These are phyloP conservation scores for Struthidea cinerea DNA, from an alignment of 2,113 vertebrate genomes.

Conservation along the genomic window DNA sequence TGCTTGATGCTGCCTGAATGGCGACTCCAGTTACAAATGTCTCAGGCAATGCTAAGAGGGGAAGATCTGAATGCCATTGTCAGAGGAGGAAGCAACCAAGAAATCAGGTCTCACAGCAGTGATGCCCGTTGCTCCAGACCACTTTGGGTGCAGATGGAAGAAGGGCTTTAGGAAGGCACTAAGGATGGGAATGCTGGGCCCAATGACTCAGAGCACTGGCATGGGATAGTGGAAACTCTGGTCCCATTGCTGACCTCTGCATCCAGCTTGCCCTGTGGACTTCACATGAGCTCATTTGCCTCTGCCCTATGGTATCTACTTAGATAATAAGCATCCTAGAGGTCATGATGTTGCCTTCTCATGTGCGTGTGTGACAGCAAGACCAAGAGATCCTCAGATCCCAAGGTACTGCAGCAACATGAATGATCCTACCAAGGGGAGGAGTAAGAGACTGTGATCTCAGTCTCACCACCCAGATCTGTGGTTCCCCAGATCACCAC, in stretches of 20 bases:
- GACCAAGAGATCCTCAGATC: background rate
- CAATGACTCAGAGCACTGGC: background rate
- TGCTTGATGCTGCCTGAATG: background rate
- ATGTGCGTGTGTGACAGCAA: background rate
- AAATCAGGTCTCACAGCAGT: background rate
- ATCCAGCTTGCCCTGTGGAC: background rate
- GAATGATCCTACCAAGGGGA: background rate
- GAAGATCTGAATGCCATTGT: background rate
- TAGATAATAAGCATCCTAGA: background rate
- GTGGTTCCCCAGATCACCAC: fast-evolving
- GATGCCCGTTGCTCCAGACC: background rate
- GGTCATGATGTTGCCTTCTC: background rate
- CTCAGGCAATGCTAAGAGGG: background rate
- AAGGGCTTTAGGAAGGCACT: background rate
- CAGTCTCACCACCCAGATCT: too few species aligned
- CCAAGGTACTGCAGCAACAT: background rate
- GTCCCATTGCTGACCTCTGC: background rate
- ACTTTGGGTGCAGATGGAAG: background rate
- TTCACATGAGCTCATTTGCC: background rate
- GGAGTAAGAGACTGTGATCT: background rate
- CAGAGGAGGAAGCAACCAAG: background rate
- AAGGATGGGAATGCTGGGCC: background rate
- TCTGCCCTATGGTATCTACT: background rate
- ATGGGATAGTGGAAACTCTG: background rate
- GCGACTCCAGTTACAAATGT: background rate